Evolutionary conservation across 2,113 vertebrate species (phyloP).

Genomic region (Acanthochromis polyacanthus): DNA sequence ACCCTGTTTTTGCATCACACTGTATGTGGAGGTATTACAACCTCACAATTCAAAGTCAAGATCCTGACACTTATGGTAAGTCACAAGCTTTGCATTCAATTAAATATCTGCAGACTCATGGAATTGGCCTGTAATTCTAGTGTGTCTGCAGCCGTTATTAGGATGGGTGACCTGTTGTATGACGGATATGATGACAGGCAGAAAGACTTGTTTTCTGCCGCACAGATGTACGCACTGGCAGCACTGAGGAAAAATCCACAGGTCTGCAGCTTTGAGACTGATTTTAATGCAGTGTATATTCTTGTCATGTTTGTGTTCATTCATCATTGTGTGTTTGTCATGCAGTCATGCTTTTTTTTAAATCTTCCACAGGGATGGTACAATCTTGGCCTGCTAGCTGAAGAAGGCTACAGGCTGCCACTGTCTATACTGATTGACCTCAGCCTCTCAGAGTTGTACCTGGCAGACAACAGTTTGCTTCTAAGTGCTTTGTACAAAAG

Average conservation of each 20-base stretch:
- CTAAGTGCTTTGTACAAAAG: conserved; percentile 79
- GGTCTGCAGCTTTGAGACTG: conserved; percentile 64
- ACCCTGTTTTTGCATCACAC: conserved; percentile 60
- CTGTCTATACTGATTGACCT: conserved; percentile 75
- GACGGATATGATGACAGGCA: conserved; percentile 44
- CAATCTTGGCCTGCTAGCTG: conserved; percentile 83
- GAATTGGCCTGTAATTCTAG: not conserved
- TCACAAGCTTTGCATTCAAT: not conserved
- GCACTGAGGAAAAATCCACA: conserved; percentile 82
- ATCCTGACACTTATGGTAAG: conserved; percentile 81
- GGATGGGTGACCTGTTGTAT: conserved; percentile 85
- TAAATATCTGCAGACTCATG: not conserved
- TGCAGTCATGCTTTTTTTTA: conserved; percentile 10
- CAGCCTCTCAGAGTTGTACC: conserved; percentile 73
- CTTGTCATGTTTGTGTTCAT: not conserved
- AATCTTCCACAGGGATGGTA: conserved; percentile 83
- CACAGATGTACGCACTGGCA: conserved; percentile 84
- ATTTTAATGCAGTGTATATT: not conserved
- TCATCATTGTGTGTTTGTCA: not conserved
- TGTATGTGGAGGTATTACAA: conserved; percentile 86
- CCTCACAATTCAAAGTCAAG: conserved; percentile 78
- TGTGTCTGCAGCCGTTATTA: conserved; percentile 79
- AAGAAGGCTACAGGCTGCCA: conserved; percentile 79
- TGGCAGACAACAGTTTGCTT: conserved; percentile 70
- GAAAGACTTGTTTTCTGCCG: conserved; percentile 76